Conservation (phyloP, 1,140 invertebrate species). For the Polyergus mexicanus region DNA sequence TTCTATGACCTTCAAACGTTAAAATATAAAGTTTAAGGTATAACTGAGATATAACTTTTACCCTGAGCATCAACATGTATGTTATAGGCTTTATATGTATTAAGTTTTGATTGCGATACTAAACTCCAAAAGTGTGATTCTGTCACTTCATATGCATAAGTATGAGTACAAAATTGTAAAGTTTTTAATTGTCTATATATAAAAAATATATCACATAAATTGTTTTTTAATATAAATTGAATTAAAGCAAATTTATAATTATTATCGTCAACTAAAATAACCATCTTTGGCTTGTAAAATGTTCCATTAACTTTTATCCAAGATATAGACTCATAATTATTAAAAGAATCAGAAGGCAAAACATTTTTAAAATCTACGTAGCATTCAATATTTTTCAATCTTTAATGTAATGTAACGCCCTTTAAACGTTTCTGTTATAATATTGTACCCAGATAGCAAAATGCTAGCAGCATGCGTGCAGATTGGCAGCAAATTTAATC, state of each 20-base stretch:
- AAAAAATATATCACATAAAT: background rate
- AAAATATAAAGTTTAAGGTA: no score
- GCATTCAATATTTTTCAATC: background rate
- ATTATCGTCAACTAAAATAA: constrained; percentile 3
- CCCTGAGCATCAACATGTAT: background rate
- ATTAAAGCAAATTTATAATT: background rate
- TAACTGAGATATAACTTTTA: constrained; percentile 7
- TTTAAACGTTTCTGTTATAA: background rate
- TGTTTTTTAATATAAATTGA: constrained; percentile 1
- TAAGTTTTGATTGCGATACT: background rate
- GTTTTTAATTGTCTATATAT: background rate
- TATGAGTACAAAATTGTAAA: background rate
- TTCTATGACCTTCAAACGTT: no score
- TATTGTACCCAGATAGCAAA: no score
- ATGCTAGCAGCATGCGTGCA: no score
- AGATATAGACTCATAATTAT: constrained; percentile 9
- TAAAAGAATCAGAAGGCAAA: background rate
- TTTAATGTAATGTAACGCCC: background rate
- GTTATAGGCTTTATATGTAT: background rate
- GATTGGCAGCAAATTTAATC: no score
- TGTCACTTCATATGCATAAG: constrained; percentile 6
- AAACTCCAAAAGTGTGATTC: background rate
- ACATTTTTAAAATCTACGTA: background rate
- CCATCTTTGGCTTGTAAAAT: background rate
- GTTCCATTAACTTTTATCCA: constrained; percentile 33